Percentiles rank a stretch among this genome's conserved stretches.
phyloP scores from a whole-genome alignment of 2,797 vertebrate genomes.

The Lepilemur ruficaudatus region DNA sequence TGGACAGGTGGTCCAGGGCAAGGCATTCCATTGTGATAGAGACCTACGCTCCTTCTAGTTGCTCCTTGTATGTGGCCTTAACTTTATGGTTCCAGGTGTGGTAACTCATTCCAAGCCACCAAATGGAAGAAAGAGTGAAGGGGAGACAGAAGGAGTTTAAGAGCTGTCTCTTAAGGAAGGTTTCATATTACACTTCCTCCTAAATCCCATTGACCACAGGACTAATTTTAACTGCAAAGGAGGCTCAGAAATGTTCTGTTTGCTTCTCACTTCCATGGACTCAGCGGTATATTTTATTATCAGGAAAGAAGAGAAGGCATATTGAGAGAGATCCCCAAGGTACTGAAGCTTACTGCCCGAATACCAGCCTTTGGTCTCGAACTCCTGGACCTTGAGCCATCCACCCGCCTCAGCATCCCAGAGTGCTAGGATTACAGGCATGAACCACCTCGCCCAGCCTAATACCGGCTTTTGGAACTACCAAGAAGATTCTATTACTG shows the following conservation, averaged over 20 bases:
- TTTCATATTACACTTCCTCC: not conserved
- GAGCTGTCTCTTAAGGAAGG: not conserved
- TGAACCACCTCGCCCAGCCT: no score
- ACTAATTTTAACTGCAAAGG: not conserved
- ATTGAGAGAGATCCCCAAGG: not conserved
- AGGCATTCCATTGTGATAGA: not conserved
- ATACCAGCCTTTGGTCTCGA: not conserved
- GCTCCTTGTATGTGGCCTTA: not conserved
- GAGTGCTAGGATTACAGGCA: no score
- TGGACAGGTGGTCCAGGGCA: not conserved
- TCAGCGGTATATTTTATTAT: not conserved
- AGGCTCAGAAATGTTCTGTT: not conserved
- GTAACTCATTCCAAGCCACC: not conserved
- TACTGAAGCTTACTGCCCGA: not conserved
- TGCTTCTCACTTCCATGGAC: not conserved
- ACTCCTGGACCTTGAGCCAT: no score
- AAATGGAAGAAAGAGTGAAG: not conserved
- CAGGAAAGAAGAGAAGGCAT: not conserved
- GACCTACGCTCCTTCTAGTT: not conserved
- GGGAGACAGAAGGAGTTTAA: not conserved
- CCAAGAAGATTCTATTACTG: not conserved
- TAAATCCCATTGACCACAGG: not conserved
- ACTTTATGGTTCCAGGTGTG: not conserved
- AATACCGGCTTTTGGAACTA: not conserved
- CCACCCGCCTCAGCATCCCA: no score